A percentile compares a stretch with the other conserved stretches of the same genome.
Conservation (phyloP, 2,113 vertebrate species). For the Brachypteracias leptosomus region DNA sequence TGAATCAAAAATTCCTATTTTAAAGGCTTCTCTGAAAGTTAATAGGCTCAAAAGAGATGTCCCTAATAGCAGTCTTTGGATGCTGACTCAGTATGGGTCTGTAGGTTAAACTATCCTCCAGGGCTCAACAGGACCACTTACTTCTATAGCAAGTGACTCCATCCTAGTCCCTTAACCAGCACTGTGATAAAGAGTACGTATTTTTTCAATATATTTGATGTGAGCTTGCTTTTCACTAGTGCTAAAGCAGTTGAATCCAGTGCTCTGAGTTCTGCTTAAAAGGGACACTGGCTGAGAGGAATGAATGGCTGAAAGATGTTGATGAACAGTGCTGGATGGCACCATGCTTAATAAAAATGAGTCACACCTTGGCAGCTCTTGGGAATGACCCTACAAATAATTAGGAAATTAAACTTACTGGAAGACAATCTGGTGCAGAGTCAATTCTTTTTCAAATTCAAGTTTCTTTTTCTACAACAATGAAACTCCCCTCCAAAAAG, state of each 20-base stretch:
- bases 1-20: neutral
- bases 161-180: neutral
- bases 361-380: slow-evolving; percentile 52
- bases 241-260: slow-evolving; percentile 12
- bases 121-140: slow-evolving; percentile 14
- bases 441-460: neutral
- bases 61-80: neutral
- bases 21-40: neutral
- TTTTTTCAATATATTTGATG: slow-evolving; percentile 17
- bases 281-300: slow-evolving; percentile 26
- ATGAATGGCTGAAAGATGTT: slow-evolving; percentile 47
- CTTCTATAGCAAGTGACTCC: neutral
- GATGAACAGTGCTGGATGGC: slow-evolving; percentile 45
- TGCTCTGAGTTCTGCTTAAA: slow-evolving; percentile 35
- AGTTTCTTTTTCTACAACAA: neutral
- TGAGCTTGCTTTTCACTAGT: slow-evolving; percentile 14
- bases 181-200: neutral
- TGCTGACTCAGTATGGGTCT: neutral
- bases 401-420: slow-evolving; percentile 60
- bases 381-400: slow-evolving; percentile 32
- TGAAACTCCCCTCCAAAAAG: neutral
- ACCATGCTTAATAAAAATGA: slow-evolving; percentile 35
- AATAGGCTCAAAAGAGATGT: neutral
- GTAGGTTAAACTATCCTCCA: neutral
- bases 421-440: neutral